Conservation (phyloP, 35 echinoderm and acorn worm species). For the Diadema setosum region DNA sequence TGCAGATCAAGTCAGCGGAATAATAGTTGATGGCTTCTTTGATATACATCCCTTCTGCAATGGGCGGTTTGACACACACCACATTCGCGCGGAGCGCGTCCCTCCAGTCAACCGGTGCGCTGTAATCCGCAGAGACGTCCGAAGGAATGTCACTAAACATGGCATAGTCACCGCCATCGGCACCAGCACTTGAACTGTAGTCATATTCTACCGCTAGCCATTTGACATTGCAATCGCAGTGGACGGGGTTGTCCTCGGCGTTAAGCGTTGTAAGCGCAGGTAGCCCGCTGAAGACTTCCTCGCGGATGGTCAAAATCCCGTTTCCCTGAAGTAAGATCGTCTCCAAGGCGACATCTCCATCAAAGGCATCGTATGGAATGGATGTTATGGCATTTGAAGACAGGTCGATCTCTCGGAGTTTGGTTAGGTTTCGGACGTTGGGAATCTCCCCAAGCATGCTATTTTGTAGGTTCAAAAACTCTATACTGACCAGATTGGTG, state of each 20-base stretch:
- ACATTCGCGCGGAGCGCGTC: background rate
- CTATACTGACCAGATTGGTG: background rate
- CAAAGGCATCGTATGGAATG: background rate
- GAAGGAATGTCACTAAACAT: background rate
- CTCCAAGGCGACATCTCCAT: background rate
- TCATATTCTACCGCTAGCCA: background rate
- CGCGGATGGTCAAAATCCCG: background rate
- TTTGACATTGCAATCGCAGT: background rate
- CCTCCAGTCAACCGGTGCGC: background rate
- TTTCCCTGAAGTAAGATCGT: background rate
- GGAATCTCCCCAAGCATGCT: background rate
- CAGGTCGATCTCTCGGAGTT: background rate
- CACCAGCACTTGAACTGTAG: no score
- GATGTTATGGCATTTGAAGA: background rate
- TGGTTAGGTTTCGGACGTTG: background rate
- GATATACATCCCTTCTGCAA: background rate
- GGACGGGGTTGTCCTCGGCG: background rate
- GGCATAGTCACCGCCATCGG: background rate
- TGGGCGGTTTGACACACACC: background rate
- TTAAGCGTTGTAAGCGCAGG: background rate
- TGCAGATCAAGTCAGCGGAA: background rate
- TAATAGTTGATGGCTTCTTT: background rate
- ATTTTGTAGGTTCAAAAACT: background rate
- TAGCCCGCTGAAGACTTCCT: background rate
- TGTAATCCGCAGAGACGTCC: background rate